Conservation (phyloP, 2,888 invertebrate genomes). For the Phaonia tiefii region DNA sequence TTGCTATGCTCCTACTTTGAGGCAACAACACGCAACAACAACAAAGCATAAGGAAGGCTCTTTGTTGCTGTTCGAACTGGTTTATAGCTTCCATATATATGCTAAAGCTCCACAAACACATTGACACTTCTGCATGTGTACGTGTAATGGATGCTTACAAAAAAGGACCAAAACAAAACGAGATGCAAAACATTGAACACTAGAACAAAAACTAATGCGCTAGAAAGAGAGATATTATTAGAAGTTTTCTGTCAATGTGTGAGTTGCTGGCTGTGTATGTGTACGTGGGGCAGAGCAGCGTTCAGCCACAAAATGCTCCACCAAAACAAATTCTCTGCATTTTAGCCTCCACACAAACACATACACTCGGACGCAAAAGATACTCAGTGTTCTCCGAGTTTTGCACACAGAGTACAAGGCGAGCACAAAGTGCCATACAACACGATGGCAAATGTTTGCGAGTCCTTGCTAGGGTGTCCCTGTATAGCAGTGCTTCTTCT, state of each 20-base stretch:
- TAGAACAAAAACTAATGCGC: constrained; percentile 77
- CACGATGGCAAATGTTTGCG: too few species aligned
- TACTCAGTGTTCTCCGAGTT: not conserved
- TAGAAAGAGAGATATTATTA: constrained; percentile 78
- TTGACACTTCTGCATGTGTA: constrained; percentile 58
- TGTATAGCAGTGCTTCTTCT: too few species aligned
- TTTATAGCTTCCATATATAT: not conserved
- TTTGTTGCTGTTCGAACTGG: too few species aligned
- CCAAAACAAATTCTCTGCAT: constrained; percentile 10
- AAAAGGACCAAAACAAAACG: constrained; percentile 76
- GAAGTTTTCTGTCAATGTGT: constrained; percentile 67
- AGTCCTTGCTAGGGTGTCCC: too few species aligned
- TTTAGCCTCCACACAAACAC: not conserved
- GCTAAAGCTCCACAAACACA: constrained; percentile 9
- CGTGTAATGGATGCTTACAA: constrained; percentile 54
- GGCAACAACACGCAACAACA: constrained; percentile 10
- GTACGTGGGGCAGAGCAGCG: not conserved
- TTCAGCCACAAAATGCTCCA: constrained; percentile 4
- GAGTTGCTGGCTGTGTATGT: not conserved
- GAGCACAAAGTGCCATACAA: too few species aligned
- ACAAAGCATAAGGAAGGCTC: too few species aligned
- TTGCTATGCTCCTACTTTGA: constrained; percentile 49
- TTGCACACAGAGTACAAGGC: not conserved
- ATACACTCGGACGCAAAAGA: not conserved
- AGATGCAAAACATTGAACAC: constrained; percentile 74